These are phyloP conservation scores for Mellivora capensis DNA, from an alignment of 2,113 vertebrate species.

Conservation along the genomic window DNA sequence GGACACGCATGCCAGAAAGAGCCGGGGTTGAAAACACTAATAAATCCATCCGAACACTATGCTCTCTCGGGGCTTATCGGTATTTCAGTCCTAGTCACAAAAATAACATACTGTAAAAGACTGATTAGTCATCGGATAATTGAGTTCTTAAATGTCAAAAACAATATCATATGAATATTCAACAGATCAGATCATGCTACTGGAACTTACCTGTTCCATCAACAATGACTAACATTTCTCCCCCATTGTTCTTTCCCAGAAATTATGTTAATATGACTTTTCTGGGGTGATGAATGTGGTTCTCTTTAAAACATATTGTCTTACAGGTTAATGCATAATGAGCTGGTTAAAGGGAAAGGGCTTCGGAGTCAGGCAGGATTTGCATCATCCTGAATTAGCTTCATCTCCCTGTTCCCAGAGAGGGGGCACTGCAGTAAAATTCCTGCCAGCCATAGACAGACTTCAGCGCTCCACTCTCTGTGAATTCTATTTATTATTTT, in stretches of 20 bases:
- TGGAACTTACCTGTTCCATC: constrained; percentile 85
- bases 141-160: constrained; percentile 90
- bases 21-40: constrained; percentile 63
- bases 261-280: constrained; percentile 86
- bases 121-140: constrained; percentile 89
- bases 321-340: constrained; percentile 74
- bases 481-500: not conserved
- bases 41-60: constrained; percentile 67
- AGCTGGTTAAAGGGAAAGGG: constrained; percentile 61
- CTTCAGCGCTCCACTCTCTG: not conserved
- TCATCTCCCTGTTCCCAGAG: not conserved
- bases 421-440: not conserved
- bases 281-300: constrained; percentile 80
- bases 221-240: constrained; percentile 82
- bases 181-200: constrained; percentile 84
- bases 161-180: constrained; percentile 88
- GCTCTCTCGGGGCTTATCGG: constrained; percentile 77
- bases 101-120: constrained; percentile 84
- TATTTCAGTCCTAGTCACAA: constrained; percentile 77
- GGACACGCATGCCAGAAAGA: constrained; percentile 70
- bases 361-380: constrained; percentile 32
- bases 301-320: constrained; percentile 76
- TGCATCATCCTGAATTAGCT: constrained; percentile 11
- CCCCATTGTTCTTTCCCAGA: constrained; percentile 83
- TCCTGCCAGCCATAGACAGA: not conserved